Evolutionary conservation across 2,113 vertebrate genomes (phyloP).

Genomic region (Arvicanthis niloticus): DNA sequence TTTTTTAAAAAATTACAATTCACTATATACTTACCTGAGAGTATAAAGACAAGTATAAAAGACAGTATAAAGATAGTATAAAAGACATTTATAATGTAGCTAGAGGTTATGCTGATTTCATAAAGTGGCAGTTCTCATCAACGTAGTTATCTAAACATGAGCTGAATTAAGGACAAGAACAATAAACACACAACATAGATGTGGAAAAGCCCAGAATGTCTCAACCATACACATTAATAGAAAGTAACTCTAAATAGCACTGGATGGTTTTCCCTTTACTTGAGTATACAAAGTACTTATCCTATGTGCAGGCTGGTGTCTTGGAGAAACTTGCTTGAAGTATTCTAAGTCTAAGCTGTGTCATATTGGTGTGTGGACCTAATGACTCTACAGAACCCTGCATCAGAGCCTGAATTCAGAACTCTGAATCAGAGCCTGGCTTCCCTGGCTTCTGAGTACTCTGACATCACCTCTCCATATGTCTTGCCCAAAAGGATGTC

Average conservation of each 20-base stretch:
- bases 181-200: not conserved
- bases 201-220: not conserved
- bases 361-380: not conserved
- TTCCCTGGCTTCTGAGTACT: not conserved
- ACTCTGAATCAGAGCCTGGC: fast-evolving
- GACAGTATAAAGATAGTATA: no score
- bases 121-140: not conserved
- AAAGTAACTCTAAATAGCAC: not conserved
- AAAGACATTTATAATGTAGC: not conserved
- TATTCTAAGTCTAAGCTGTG: not conserved
- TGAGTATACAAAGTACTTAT: not conserved
- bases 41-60: not conserved
- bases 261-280: not conserved
- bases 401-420: not conserved
- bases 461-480: no score
- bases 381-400: not conserved
- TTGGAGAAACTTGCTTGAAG: not conserved
- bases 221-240: not conserved
- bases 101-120: not conserved
- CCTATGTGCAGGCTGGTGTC: not conserved
- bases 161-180: not conserved
- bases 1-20: conserved; percentile 22
- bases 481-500: fast-evolving
- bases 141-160: not conserved
- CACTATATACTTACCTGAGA: not conserved